phyloP scores from a whole-genome alignment of 2,113 vertebrate species.

The human (Homo sapiens) region GRCh38 chr3:26861001-26861500 shows the following conservation, averaged over 20 bases:
- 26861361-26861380: background rate
- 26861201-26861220: background rate
- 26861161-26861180: background rate
- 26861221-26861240: background rate
- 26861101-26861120: background rate
- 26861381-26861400: background rate
- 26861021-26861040: background rate
- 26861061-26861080: background rate
- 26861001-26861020: background rate
- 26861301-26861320: background rate
- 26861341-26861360: background rate
- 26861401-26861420: background rate
- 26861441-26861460: background rate
- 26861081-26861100: background rate
- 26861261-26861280: background rate
- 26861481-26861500: background rate
- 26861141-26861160: background rate
- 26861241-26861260: background rate
- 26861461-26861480: background rate
- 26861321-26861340: background rate
- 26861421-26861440: background rate
- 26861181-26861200: background rate
- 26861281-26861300: background rate
- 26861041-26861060: background rate
- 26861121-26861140: background rate